Conservation (phyloP, 2,888 invertebrate species). For the Ryuthela nishihirai region DNA sequence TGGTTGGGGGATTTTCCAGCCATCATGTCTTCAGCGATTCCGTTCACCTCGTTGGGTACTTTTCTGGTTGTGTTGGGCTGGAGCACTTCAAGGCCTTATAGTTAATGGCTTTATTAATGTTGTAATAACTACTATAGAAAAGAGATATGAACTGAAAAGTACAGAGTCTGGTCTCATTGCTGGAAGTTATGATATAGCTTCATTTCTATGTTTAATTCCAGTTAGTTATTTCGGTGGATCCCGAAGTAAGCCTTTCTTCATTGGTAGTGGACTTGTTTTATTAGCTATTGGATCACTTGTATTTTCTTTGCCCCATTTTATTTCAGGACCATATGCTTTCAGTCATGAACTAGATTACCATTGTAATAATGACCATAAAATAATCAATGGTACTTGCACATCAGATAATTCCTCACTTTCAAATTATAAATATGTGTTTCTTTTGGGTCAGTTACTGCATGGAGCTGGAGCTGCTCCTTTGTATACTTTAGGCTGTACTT, state of each 20-base stretch:
- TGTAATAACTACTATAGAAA: conserved; percentile 81
- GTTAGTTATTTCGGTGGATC: conserved; percentile 75
- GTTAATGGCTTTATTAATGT: conserved; percentile 86
- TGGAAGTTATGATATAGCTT: conserved; percentile 81
- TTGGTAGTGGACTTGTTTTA: conserved; percentile 70
- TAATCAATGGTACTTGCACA: conserved; percentile 5
- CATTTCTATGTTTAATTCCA: conserved; percentile 74
- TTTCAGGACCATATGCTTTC: conserved; percentile 63
- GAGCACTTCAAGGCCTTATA: conserved; percentile 77
- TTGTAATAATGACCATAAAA: conserved; percentile 24
- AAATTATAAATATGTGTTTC: conserved; percentile 60
- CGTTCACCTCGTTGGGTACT: conserved; percentile 74
- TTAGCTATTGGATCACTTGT: conserved; percentile 66
- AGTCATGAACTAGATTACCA: conserved; percentile 38
- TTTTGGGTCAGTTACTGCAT: conserved; percentile 74
- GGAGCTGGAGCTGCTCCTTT: conserved; percentile 83
- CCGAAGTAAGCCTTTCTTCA: conserved; percentile 57
- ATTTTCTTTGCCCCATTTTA: conserved; percentile 77
- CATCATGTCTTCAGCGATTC: conserved; percentile 62
- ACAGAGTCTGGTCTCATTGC: conserved; percentile 79
- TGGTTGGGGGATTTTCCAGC: conserved; percentile 66
- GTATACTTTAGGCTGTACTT: conserved; percentile 82
- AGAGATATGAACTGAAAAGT: conserved; percentile 73
- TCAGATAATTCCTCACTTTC: conserved; percentile 30
- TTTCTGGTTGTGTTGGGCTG: conserved; percentile 76